Percentiles rank a stretch among this genome's conserved stretches.
Evolutionary conservation across 2,888 invertebrate species (phyloP).

Genomic region (Diploptera punctata): DNA sequence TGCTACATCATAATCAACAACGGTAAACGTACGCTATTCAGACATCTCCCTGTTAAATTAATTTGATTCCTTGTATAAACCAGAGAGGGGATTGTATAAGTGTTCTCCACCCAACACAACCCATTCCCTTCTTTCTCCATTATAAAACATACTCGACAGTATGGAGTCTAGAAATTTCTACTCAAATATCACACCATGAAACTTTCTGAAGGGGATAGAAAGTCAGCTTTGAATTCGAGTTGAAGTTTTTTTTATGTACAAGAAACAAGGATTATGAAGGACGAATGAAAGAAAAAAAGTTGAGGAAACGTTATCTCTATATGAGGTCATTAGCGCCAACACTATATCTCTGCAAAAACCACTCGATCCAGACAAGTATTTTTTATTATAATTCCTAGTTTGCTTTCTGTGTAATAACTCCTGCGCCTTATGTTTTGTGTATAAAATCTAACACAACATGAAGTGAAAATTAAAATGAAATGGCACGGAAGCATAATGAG

Average conservation of each 20-base stretch:
- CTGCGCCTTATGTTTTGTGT: background rate
- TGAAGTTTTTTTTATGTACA: background rate
- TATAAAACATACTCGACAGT: background rate
- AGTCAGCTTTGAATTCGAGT: background rate
- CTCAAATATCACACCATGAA: background rate
- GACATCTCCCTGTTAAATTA: background rate
- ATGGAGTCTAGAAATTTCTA: background rate
- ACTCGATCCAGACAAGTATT: background rate
- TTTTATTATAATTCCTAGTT: background rate
- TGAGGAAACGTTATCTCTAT: background rate
- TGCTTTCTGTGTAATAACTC: background rate
- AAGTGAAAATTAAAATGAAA: background rate
- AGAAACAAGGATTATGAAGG: background rate
- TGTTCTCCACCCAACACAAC: background rate
- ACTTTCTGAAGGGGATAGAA: background rate
- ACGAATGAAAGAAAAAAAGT: background rate
- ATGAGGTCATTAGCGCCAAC: constrained; percentile 23
- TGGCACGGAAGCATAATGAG: background rate
- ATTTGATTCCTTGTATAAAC: constrained; percentile 6
- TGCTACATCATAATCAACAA: background rate
- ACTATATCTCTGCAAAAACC: constrained; percentile 3
- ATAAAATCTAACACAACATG: background rate
- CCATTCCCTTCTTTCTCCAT: background rate
- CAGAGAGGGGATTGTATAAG: background rate
- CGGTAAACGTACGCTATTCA: background rate